Base-by-base conservation (phyloP, 2,888 invertebrate genomes). In the Cryptosula pallasiana region DNA sequence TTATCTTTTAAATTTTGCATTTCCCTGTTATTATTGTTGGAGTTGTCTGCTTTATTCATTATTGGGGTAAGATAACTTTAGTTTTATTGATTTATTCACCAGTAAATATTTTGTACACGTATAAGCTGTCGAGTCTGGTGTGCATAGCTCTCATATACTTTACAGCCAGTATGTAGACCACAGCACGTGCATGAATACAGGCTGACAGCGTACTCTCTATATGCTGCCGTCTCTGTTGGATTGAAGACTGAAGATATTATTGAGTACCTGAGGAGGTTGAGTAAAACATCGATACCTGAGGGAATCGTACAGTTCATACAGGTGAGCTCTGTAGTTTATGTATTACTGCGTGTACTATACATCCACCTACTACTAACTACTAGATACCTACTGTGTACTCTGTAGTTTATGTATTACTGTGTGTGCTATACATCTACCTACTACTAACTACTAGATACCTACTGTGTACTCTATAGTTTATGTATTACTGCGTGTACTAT, bases 211-310 rank as follows among this genome's bases (percentile, higher is more conserved):
- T 99, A 99, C 87, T 99, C 99, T 72, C 88, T 99, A 74, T 99
- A 99, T 84, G 99, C 99, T 0, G 99, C 99, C 3, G 99, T 99
- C 0, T 98, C 98, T 73, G 99, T 99, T 35, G 99, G 99, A 0
- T 87, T 99, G 55, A 96, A 99, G 86, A 99, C 99, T 0, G 90
- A 91, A 76, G 98, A 99, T 81, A 99, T 99, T 75, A 90, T 98
- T 74, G 98, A 98, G 83, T 99, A 98, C 83, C 87, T 99, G 72
- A 92, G 94, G 80, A 87, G 96, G 76, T 88, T 99, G 45, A 95
- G 97, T 86, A 99, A 99, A 86, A 96, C 96, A 1, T 89, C 90
- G 27, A 90, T 99, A 73, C 98, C 98, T 0, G 91, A 92, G 35
- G 98, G 97, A 34, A 98, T 99, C 75, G 88, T 94, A 58, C 93